Conservation (phyloP, 2,113 vertebrate species). For the Oxyruncus cristatus region DNA sequence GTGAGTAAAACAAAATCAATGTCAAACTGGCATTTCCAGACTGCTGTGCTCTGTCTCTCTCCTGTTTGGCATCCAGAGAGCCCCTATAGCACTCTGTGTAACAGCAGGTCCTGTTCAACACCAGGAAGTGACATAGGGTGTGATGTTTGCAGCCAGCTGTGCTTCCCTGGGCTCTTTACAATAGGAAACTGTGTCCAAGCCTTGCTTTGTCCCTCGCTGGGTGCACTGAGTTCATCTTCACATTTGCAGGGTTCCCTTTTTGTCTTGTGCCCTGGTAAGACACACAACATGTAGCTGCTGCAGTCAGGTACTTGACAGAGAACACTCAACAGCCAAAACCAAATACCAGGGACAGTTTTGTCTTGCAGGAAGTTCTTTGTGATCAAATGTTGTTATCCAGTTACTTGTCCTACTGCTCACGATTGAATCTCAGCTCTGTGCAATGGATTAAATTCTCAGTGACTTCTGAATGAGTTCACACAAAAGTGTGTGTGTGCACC, state of each 20-base stretch:
- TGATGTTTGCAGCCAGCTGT: neutral
- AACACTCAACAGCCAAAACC: neutral
- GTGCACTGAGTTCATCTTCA: neutral
- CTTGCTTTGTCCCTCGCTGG: neutral
- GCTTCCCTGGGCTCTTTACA: neutral
- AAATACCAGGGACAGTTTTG: neutral
- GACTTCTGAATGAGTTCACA: neutral
- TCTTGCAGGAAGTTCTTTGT: neutral
- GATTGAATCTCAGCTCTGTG: neutral
- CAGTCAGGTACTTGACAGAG: neutral
- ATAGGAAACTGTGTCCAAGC: neutral
- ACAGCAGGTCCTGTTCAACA: neutral
- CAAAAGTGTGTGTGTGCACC: neutral
- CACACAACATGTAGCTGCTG: accelerated
- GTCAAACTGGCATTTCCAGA: neutral
- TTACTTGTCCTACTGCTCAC: neutral
- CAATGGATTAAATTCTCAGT: neutral
- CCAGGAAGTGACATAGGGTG: neutral
- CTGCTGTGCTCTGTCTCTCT: neutral
- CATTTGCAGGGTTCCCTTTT: neutral
- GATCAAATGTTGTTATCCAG: neutral
- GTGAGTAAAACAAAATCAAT: neutral
- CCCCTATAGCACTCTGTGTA: neutral
- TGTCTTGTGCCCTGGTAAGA: neutral
- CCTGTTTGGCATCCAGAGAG: neutral